phyloP scores from a whole-genome alignment of 2,797 vertebrate genomes.

The Todus mexicanus region DNA sequence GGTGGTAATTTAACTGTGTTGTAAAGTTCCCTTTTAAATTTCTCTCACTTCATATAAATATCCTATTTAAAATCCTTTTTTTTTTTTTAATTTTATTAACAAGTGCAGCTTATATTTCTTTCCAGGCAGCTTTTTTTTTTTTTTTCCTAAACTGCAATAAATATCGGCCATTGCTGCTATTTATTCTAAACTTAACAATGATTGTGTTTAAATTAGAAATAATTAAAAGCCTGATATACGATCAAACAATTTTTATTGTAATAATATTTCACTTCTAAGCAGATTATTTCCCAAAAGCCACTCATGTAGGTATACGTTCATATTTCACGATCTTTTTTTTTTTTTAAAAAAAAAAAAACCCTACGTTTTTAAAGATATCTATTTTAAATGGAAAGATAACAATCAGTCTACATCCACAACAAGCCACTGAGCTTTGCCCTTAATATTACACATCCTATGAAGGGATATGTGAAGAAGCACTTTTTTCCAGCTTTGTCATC shows the following conservation, averaged over 20 bases:
- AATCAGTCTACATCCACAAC: not conserved
- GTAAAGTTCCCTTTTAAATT: no score
- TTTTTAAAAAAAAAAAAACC: no score
- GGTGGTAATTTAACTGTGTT: no score
- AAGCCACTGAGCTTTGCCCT: not conserved
- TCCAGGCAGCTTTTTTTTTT: not conserved
- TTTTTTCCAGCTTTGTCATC: not conserved
- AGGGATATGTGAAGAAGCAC: not conserved
- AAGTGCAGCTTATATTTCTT: not conserved
- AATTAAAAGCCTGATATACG: not conserved
- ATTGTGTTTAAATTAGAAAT: not conserved
- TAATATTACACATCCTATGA: rapidly evolving
- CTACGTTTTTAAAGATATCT: not conserved
- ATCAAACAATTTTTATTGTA: not conserved
- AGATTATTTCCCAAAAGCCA: not conserved
- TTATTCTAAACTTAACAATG: not conserved
- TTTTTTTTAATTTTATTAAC: not conserved
- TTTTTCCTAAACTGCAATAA: not conserved
- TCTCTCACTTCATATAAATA: not conserved
- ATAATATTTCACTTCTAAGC: not conserved
- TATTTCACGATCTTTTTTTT: not conserved
- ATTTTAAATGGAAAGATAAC: not conserved
- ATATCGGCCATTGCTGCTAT: not conserved
- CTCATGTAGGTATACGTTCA: rapidly evolving
- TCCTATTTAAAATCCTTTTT: not conserved